A percentile compares a stretch with the other conserved stretches of the same genome.
Conservation (phyloP, 2,888 invertebrate species). For the Gymnocheta viridis region DNA sequence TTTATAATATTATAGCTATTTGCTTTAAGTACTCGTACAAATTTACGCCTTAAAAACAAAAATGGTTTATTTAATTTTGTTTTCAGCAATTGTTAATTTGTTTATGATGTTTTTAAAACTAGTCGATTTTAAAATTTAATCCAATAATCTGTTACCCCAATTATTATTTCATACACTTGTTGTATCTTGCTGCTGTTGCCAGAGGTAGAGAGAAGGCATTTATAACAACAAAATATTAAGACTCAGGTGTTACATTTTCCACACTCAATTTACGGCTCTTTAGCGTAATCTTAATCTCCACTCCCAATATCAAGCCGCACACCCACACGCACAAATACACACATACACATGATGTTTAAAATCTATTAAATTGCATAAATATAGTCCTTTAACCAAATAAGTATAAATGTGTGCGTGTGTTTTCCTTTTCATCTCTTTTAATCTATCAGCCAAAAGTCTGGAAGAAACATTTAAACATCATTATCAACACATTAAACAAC, state of each 20-base stretch:
- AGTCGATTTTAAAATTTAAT: conserved; percentile 45
- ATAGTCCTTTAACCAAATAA: conserved; percentile 35
- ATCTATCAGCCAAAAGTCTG: conserved; percentile 43
- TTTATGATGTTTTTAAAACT: conserved; percentile 59
- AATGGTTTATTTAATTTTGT: conserved; percentile 1
- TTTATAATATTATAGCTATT: conserved; percentile 6
- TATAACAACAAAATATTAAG: conserved; percentile 57
- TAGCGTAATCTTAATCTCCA: conserved; percentile 59
- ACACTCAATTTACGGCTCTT: conserved; percentile 72
- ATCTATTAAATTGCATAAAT: conserved; percentile 27
- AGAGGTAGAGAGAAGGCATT: background rate
- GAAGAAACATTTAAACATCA: conserved; percentile 73
- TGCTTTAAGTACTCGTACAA: background rate
- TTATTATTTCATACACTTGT: conserved; percentile 55
- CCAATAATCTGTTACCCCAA: conserved; percentile 59
- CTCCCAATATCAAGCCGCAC: background rate
- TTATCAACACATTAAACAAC: conserved; percentile 77
- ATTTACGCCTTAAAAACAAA: background rate
- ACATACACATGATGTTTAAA: conserved; percentile 39
- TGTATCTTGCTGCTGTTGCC: conserved; percentile 23
- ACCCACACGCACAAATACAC: background rate
- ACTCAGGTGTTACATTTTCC: conserved; percentile 78
- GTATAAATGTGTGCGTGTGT: background rate
- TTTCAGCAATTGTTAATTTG: conserved; percentile 59
- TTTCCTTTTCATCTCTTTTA: conserved; percentile 7